Conservation (phyloP, 1,140 invertebrate genomes). For the Pogonomyrmex barbatus region DNA sequence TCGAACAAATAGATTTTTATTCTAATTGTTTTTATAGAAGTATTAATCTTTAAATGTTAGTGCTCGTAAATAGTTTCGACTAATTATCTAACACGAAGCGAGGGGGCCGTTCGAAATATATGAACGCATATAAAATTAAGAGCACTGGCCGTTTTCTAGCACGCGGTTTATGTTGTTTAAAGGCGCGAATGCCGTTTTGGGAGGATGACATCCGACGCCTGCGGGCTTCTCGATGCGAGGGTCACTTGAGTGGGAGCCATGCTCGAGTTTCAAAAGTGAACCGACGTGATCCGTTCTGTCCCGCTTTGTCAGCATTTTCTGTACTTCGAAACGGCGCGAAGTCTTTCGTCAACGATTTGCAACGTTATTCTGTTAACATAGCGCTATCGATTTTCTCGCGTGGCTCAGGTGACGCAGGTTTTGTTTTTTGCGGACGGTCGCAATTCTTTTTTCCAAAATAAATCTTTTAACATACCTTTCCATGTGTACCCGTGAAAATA, state of each 20-base stretch:
- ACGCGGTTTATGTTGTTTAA: conserved; percentile 68
- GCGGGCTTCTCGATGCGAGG: conserved; percentile 62
- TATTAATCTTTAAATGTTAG: conserved; percentile 27
- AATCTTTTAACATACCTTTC: conserved; percentile 52
- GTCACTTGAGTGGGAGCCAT: conserved; percentile 67
- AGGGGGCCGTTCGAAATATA: not conserved
- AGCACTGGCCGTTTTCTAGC: conserved; percentile 20
- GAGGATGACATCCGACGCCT: conserved; percentile 75
- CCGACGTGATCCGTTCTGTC: conserved; percentile 64
- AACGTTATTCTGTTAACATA: conserved; percentile 57
- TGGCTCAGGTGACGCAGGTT: conserved; percentile 47
- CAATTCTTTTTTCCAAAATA: conserved; percentile 30
- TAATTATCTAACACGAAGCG: conserved; percentile 39
- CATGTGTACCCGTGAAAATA: conserved; percentile 53
- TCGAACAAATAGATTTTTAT: not conserved
- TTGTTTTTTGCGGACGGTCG: conserved; percentile 23
- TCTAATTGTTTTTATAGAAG: not conserved
- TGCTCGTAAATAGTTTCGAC: conserved; percentile 33
- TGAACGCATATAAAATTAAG: conserved; percentile 67
- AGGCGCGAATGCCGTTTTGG: conserved; percentile 72
- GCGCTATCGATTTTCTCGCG: conserved; percentile 47
- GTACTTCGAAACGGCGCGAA: conserved; percentile 43
- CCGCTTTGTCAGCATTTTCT: conserved; percentile 54
- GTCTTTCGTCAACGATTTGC: conserved; percentile 55
- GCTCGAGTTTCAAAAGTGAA: conserved; percentile 77